Conservation (phyloP, 2,888 invertebrate species). For the Vanessa cardui region DNA sequence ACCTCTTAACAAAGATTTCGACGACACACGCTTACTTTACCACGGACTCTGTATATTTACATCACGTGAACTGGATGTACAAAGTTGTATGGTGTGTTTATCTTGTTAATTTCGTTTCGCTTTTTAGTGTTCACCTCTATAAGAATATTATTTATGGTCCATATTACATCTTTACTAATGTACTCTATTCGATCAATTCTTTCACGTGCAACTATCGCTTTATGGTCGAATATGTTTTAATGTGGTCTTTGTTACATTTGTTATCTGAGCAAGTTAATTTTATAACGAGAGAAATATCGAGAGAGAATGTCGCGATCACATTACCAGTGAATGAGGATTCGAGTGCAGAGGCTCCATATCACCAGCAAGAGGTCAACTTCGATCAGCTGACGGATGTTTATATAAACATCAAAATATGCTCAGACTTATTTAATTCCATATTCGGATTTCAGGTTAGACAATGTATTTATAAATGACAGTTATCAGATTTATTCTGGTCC, state of each 20-base stretch:
- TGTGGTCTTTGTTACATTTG: neutral
- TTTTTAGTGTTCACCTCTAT: too few species aligned
- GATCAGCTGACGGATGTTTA: constrained; percentile 19
- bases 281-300: constrained; percentile 12
- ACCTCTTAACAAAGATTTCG: neutral
- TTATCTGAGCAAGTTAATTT: constrained; percentile 21
- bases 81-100: too few species aligned
- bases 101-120: too few species aligned
- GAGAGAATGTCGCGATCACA: neutral
- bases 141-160: too few species aligned
- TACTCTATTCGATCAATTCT: neutral
- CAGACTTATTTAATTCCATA: constrained; percentile 18
- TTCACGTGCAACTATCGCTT: neutral
- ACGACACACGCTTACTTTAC: neutral
- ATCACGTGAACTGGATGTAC: neutral
- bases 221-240: neutral
- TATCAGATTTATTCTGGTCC: too few species aligned
- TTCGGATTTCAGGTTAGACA: constrained; percentile 22
- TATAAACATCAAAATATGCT: constrained; percentile 18
- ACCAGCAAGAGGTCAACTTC: constrained; percentile 4
- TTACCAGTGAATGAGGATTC: neutral
- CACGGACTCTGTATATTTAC: neutral
- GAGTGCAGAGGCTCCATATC: too few species aligned
- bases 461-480: neutral
- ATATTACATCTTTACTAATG: neutral